Conservation (phyloP, 2,888 invertebrate species). For the Blomia tropicalis region DNA sequence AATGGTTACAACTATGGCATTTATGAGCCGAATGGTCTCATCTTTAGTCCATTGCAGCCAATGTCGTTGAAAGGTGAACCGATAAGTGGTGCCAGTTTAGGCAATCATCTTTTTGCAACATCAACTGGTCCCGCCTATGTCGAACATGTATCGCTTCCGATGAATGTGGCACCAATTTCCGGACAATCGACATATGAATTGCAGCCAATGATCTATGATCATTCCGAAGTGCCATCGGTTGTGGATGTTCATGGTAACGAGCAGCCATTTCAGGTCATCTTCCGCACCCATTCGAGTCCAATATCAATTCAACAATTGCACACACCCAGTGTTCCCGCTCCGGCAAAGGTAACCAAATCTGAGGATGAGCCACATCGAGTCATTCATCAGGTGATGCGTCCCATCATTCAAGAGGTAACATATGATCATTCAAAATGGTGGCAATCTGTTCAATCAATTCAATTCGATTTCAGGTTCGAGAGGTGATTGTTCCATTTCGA, state of each 20-base stretch:
- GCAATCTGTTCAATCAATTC: neutral
- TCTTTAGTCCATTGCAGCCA: too few relatives aligned
- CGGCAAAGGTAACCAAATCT: neutral
- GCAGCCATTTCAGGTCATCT: conserved; percentile 10
- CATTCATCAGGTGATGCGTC: conserved; percentile 1
- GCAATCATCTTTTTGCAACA: too few relatives aligned
- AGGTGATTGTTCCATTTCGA: neutral
- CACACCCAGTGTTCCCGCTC: neutral
- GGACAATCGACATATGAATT: too few relatives aligned
- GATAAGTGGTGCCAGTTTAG: too few relatives aligned
- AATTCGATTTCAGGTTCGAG: neutral
- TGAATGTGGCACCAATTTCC: too few relatives aligned
- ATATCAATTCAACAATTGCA: conserved; percentile 11
- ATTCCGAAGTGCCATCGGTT: conserved; percentile 5
- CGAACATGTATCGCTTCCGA: too few relatives aligned
- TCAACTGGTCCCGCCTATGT: too few relatives aligned
- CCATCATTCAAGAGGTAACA: conserved; percentile 15
- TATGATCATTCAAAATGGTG: neutral
- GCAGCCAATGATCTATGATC: too few relatives aligned
- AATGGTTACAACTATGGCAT: neutral
- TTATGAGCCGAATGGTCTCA: neutral
- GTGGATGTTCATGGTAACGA: neutral
- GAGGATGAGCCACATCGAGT: conserved; percentile 18
- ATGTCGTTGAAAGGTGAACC: too few relatives aligned
- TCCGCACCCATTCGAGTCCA: conserved; percentile 15